Base-by-base conservation (phyloP, 2,797 vertebrate species). In the Prionace glauca region DNA sequence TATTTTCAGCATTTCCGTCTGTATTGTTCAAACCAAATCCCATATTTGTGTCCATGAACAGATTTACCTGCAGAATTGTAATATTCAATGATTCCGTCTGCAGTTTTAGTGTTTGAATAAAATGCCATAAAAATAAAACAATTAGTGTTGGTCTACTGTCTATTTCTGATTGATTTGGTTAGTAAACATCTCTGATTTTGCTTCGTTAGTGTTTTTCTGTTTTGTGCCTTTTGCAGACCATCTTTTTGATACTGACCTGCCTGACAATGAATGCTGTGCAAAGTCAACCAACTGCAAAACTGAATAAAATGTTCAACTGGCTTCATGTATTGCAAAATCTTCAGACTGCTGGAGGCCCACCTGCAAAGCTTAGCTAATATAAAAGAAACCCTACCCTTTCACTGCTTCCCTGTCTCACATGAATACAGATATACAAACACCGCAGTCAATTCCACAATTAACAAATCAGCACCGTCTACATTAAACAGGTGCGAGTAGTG, bases 81-180 rank as follows among this genome's bases (percentile, higher is more conserved):
- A 3, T 67, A 91, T 65, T 24, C 60, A 91, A 32, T 36, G 60
- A 91, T n/a, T 36, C 60, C 36, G 24, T 65, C 32, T 65, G 60
- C 88, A 91, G 32, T n/a, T 67, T 65, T 91, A 91, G 88, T 67
- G 88, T 65, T 91, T 65, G 62, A 67, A 91, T 32, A 67, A 92
- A 92, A 67, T 24, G 62, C 32, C 62, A 41, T 24, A 92, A 10
- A 84, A 84, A 24, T 18, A 45, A 45, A 45, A 84, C 8, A 41
- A 5, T 79, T 84, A 36, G 84, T 87, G 32, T 65, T n/a, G 67
- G 0, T 65, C 26, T 22, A 5, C 41, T 84, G 62, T 8, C 60
- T 36, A 32, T 95, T 56, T 95, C 71, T 95, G 26, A 95, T 32
- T 12, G 41, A 94, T 12, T 74, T 26, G 22, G 45, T 95, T 77